Conservation (phyloP, 1,140 invertebrate species). For the Drosophila ironensis region DNA sequence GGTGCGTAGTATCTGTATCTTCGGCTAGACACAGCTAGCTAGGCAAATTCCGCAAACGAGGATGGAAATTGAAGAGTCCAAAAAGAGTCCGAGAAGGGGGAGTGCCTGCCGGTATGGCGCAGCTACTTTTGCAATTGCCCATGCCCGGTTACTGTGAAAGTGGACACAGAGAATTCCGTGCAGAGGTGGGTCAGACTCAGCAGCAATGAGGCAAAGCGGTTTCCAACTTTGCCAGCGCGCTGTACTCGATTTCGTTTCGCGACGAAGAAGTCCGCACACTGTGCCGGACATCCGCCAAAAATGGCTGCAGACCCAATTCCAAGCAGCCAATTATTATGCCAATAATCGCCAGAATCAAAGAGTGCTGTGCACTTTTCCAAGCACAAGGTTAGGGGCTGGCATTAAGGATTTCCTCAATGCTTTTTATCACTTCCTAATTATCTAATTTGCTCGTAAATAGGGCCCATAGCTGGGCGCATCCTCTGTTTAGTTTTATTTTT, state of each 20-base stretch:
- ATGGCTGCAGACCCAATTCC: constrained; percentile 22
- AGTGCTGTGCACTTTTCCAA: too few relatives aligned
- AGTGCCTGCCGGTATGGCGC: constrained; percentile 22
- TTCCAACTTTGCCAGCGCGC: constrained; percentile 53
- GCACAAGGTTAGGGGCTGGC: too few relatives aligned
- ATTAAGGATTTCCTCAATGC: background rate
- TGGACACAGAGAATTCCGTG: constrained; percentile 58
- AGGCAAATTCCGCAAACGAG: constrained; percentile 60
- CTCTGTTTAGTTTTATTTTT: background rate
- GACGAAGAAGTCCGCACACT: constrained; percentile 39
- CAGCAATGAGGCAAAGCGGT: constrained; percentile 61
- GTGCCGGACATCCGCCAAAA: constrained; percentile 39
- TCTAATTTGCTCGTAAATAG: background rate
- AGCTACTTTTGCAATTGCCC: constrained; percentile 46
- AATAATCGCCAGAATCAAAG: too few relatives aligned
- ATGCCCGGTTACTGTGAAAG: constrained; percentile 63
- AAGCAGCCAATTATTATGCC: background rate
- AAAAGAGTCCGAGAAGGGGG: background rate
- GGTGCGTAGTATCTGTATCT: constrained; percentile 46
- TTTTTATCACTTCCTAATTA: background rate
- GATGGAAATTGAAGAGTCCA: background rate
- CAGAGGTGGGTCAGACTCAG: constrained; percentile 57
- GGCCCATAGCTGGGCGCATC: background rate
- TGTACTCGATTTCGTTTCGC: constrained; percentile 77
- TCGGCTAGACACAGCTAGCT: constrained; percentile 49